A percentile compares a stretch with the other conserved stretches of the same genome.
phyloP scores from a whole-genome alignment of 2,797 vertebrate genomes.

The Rhabdomys pumilio region DNA sequence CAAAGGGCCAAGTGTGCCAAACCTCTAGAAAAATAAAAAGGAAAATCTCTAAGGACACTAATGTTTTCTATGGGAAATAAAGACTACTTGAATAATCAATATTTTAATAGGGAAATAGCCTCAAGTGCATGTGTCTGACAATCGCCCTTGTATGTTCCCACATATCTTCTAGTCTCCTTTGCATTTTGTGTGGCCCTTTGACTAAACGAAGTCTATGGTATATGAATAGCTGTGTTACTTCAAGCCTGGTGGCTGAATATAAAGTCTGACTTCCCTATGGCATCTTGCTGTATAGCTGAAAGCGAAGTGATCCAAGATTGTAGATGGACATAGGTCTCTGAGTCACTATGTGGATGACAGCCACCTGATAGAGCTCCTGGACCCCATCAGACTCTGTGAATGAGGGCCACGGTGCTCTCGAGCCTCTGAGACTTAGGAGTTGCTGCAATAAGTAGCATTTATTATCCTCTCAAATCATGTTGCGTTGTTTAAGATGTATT shows the following conservation, averaged over 20 bases:
- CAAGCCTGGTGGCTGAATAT: neutral
- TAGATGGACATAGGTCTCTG: neutral
- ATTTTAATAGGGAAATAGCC: neutral
- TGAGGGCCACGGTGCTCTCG: neutral
- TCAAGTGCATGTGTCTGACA: neutral
- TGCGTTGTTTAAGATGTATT: neutral
- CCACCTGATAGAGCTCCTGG: neutral
- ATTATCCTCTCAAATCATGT: neutral
- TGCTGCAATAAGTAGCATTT: neutral
- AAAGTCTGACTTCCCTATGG: neutral
- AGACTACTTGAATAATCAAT: conserved; percentile 22
- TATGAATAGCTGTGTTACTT: neutral
- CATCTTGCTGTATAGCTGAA: neutral
- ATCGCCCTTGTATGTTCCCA: neutral
- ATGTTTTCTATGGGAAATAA: conserved; percentile 3
- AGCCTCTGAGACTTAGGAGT: neutral
- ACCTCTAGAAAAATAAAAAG: neutral
- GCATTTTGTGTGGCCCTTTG: neutral
- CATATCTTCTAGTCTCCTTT: neutral
- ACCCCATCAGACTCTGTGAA: neutral
- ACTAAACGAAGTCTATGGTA: neutral
- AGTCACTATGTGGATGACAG: neutral
- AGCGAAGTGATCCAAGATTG: neutral
- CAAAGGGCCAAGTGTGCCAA: neutral
- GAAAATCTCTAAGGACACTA: neutral